Evolutionary conservation across 2,888 invertebrate genomes (phyloP), one percentile per base, ranked within the genome.

Genomic region (Lepas anatifera): DNA sequence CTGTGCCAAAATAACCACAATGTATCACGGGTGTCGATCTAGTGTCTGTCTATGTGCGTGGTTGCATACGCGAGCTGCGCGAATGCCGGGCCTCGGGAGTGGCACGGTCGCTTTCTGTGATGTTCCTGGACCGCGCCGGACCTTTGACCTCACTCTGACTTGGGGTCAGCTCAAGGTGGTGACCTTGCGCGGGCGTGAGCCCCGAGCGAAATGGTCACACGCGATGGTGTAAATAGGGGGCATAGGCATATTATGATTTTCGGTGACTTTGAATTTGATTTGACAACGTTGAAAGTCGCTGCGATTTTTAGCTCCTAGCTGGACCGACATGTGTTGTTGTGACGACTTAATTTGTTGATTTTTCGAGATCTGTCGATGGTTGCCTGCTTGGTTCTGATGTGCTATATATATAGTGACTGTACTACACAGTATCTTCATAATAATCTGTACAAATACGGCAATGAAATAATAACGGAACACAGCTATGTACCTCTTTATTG

Each of bases 1-100:
- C 58, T 58, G 58, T 58, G 58, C 58, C 58, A 58, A 58, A 58
- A 58, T 58, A 58, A 58, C 58, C 58, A 58, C 58, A 58, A 58
- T 58, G 58, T 58, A 58, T 58, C 58, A 58, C 58, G 58, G 58
- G 58, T 58, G 58, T 58, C 32, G 8, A 58, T 58, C 58, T 58
- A 58, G 58, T 58, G 58, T 41, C 41, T 10, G n/a, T n/a, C n/a
- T n/a, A n/a, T n/a, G n/a, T n/a, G n/a, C n/a, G n/a, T n/a, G n/a
- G n/a, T n/a, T n/a, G n/a, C n/a, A n/a, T n/a, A n/a, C n/a, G n/a
- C n/a, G n/a, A n/a, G n/a, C n/a, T n/a, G n/a, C n/a, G n/a, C n/a
- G n/a, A n/a, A n/a, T n/a, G n/a, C n/a, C n/a, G n/a, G n/a, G n/a
- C n/a, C n/a, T n/a, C 25, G 48, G 32, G 58, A 16, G 11, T 25